phyloP scores from a whole-genome alignment of 1,140 invertebrate species.

The Helicorthomorpha holstii region DNA sequence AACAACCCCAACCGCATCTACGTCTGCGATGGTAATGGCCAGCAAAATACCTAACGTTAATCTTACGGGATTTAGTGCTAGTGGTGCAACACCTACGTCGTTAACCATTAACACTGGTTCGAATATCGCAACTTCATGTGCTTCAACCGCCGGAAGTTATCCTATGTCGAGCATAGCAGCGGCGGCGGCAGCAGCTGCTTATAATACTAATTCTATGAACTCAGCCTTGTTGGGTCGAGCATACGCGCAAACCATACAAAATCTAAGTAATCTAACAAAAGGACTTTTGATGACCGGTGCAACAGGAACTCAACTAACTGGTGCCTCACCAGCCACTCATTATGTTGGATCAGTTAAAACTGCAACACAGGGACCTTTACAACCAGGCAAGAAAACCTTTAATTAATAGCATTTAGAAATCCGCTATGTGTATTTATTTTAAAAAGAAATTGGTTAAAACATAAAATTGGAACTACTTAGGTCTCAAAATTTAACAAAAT shows the following conservation, averaged over 20 bases:
- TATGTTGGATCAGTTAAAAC: no score
- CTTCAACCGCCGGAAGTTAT: neutral
- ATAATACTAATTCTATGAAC: neutral
- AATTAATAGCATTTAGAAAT: no score
- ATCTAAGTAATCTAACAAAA: neutral
- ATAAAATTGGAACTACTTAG: no score
- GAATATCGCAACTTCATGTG: neutral
- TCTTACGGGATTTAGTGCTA: neutral
- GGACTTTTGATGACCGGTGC: neutral
- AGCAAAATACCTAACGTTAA: neutral
- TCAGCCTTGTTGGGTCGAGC: neutral
- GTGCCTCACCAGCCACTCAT: slow-evolving; percentile 2
- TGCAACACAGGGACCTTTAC: slow-evolving; percentile 4
- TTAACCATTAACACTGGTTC: no score
- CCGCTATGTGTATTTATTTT: no score
- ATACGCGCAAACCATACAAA: neutral
- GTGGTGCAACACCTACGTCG: no score
- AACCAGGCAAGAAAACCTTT: slow-evolving; percentile 3
- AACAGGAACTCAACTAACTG: slow-evolving; percentile 2
- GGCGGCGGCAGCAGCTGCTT: neutral
- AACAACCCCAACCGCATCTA: neutral
- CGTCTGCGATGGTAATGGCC: neutral
- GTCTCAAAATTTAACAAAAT: no score
- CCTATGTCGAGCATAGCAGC: neutral
- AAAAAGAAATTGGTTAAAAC: no score